A percentile compares a stretch with the other conserved stretches of the same genome.
Evolutionary conservation across 2,888 invertebrate species (phyloP).

Genomic region (Stegana nigrithorax): DNA sequence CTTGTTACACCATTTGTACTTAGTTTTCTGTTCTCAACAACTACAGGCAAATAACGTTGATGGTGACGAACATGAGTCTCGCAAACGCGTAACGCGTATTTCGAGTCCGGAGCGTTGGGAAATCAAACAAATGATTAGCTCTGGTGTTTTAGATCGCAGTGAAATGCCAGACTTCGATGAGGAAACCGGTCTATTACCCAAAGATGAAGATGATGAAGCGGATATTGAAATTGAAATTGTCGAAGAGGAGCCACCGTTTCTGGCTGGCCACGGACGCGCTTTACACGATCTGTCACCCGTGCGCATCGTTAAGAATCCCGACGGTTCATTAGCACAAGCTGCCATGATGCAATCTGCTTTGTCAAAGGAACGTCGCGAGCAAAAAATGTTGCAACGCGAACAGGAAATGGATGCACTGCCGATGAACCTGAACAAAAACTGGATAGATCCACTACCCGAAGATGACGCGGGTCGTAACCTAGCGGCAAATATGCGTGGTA

Average conservation of each 20-base stretch:
- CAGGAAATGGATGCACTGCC: constrained; percentile 89
- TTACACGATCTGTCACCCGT: constrained; percentile 94
- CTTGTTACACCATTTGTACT: constrained; percentile 30
- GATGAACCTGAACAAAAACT: constrained; percentile 88
- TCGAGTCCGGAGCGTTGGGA: constrained; percentile 99
- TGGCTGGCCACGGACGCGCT: constrained; percentile 92
- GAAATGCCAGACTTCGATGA: constrained; percentile 98
- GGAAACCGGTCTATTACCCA: constrained; percentile 89
- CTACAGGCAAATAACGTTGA: constrained; percentile 70
- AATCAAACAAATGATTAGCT: constrained; percentile 96
- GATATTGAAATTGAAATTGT: constrained; percentile 98
- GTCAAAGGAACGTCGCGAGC: constrained; percentile 95
- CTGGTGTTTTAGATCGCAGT: constrained; percentile 90
- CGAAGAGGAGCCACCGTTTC: constrained; percentile 98
- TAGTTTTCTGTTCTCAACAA: not conserved
- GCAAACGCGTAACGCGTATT: constrained; percentile 88
- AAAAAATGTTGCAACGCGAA: constrained; percentile 95
- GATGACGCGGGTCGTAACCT: constrained; percentile 77
- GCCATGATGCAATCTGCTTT: constrained; percentile 99
- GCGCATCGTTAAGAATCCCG: constrained; percentile 97
- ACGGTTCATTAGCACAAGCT: constrained; percentile 97
- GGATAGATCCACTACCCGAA: constrained; percentile 96
- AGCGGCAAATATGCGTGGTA: constrained; percentile 85
- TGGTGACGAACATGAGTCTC: constrained; percentile 83
- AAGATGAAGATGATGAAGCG: constrained; percentile 94